These are phyloP conservation scores for Atherinomorus stipes DNA, from an alignment of 2,113 vertebrate genomes.

Conservation along the genomic window DNA sequence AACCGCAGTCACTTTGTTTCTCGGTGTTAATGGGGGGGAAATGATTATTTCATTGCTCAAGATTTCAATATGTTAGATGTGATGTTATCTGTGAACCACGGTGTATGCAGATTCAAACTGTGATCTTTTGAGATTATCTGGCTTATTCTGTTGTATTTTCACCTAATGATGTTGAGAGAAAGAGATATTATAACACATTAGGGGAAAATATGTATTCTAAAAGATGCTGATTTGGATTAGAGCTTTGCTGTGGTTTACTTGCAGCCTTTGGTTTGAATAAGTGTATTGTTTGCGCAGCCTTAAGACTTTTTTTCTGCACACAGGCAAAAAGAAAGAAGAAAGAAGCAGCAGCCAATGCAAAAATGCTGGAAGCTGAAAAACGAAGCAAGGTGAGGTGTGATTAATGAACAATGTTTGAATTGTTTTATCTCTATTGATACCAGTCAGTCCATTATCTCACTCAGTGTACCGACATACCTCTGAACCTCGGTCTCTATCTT, in stretches of 20 bases:
- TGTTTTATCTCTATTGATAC: constrained; percentile 8
- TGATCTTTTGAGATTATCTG: not conserved
- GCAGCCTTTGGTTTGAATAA: not conserved
- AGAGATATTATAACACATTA: too few species aligned
- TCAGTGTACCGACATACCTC: not conserved
- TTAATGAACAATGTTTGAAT: not conserved
- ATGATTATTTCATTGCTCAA: constrained; percentile 56
- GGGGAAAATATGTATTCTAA: too few species aligned
- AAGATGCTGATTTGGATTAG: too few species aligned
- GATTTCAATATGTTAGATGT: constrained; percentile 40
- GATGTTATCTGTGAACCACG: constrained; percentile 36
- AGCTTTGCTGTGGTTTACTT: not conserved
- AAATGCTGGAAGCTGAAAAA: constrained; percentile 96
- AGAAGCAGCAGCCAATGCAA: constrained; percentile 95
- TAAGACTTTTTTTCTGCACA: constrained; percentile 80
- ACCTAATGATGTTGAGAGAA: not conserved
- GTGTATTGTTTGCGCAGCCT: not conserved
- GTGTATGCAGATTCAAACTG: not conserved
- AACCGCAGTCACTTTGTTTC: constrained; percentile 64
- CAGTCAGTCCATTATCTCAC: not conserved
- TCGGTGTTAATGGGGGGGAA: constrained; percentile 58
- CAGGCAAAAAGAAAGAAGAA: constrained; percentile 98
- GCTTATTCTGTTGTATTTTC: not conserved
- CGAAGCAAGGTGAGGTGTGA: constrained; percentile 90
- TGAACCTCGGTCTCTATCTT: not conserved